These are phyloP conservation scores for Liparis tanakae DNA, from an alignment of 2,797 vertebrate species.

Conservation along the genomic window DNA sequence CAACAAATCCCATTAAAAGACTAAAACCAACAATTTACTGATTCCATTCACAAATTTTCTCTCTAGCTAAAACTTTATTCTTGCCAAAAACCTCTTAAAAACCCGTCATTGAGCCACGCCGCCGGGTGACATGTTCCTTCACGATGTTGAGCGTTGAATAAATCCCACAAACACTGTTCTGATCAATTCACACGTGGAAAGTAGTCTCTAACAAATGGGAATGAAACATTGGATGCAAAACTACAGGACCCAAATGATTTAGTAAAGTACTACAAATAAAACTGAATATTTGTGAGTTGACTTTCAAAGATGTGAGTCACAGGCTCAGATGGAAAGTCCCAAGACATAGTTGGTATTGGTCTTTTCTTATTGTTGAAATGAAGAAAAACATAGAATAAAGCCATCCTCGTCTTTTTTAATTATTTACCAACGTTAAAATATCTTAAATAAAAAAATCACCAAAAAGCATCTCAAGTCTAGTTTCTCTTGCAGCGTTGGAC, in stretches of 20 bases:
- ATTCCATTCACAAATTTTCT: not conserved
- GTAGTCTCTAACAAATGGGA: not conserved
- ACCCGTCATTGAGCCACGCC: too few species aligned
- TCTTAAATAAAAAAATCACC: not conserved
- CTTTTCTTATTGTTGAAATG: not conserved
- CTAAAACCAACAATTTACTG: not conserved
- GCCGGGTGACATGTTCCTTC: not conserved
- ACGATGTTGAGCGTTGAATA: not conserved
- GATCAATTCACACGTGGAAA: not conserved
- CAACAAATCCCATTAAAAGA: slow-evolving; percentile 2
- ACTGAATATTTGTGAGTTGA: not conserved
- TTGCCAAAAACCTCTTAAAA: too few species aligned
- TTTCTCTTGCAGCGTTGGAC: not conserved
- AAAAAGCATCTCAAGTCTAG: not conserved
- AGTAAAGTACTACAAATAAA: not conserved
- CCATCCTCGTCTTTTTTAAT: not conserved
- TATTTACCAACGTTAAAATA: slow-evolving; percentile 1
- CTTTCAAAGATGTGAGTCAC: not conserved
- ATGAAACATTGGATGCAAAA: not conserved
- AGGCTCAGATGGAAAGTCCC: not conserved
- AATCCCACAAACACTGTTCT: not conserved
- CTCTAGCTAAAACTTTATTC: too few species aligned
- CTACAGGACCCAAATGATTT: not conserved
- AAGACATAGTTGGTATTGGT: not conserved
- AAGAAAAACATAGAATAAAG: not conserved